Base-by-base conservation (phyloP, 1,140 invertebrate species). In the Aleiodes sp. region DNA sequence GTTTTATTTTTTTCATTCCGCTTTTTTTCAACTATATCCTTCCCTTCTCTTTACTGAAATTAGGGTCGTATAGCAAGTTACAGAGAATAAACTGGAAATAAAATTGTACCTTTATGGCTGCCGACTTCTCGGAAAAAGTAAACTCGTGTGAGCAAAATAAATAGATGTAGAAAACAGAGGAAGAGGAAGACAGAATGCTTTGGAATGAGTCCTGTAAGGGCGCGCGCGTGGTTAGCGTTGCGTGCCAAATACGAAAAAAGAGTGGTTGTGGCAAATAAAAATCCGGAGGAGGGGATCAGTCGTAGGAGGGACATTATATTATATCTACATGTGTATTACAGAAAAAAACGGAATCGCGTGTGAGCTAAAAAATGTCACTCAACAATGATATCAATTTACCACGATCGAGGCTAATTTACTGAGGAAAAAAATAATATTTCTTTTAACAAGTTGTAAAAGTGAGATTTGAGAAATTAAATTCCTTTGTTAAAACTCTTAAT, bases 1-100 rank as follows among this genome's bases (percentile, higher is more conserved):
- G n/a, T 41, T 46, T 61, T 61, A 21, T 60, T 39, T 39, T 41
- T 21, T 68, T 46, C 31, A 28, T n/a, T 16, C n/a, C 31, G 24
- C n/a, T n/a, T n/a, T 7, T 16, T 43, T 43, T 16, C 39, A 16
- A 10, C 1, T 16, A 14, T 4, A 43, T 43, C 39, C 39, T 16
- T 43, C 39, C 7, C 39, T 43, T 60, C n/a, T n/a, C 24, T 39
- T 29, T 16, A 28, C 9, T 29, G 33, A 24, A n/a, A 29, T 29
- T 4, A 41, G 7, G 52, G 31, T 24, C n/a, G 29, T 35, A 24
- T 4, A 2, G 21, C 24, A 52, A 56, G 57, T 21, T 24, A 19
- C 29, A 35, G 26, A 16, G 33, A 28, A 65, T 28, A 43, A 10
- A 52, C 14, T n/a, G 39, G 12, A 16, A 43, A 43, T 43, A 43